These are phyloP conservation scores for Cyphomyrmex costatus DNA, from an alignment of 1,140 invertebrate genomes.

Conservation along the genomic window DNA sequence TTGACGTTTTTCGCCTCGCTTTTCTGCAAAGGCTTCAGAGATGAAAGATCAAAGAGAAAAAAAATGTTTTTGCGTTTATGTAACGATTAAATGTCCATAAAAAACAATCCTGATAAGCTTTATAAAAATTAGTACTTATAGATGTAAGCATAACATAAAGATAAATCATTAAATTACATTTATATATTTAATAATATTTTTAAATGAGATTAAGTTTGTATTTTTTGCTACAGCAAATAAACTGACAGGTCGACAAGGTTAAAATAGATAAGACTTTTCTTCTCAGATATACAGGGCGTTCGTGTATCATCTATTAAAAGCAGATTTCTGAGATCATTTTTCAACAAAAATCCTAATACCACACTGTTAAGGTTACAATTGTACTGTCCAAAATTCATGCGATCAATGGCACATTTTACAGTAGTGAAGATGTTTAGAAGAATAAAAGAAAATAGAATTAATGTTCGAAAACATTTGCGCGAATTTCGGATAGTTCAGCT, in stretches of 20 bases:
- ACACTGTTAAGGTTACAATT: no score
- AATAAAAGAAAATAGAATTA: no score
- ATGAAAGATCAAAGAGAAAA: not conserved
- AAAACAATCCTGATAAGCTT: not conserved
- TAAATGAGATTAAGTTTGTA: not conserved
- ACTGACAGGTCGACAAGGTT: not conserved
- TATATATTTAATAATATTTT: not conserved
- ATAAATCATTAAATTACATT: not conserved
- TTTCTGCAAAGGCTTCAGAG: not conserved
- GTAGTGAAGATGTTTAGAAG: no score
- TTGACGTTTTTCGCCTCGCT: not conserved
- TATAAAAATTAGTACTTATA: not conserved
- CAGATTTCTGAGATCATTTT: no score
- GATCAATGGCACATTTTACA: no score
- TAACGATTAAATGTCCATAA: not conserved
- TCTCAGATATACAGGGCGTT: not conserved
- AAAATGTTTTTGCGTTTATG: not conserved
- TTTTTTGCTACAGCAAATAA: not conserved
- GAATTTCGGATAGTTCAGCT: no score
- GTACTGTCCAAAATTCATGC: no score
- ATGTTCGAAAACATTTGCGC: no score
- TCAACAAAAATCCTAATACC: no score
- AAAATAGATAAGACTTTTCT: not conserved
- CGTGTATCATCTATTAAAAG: no score
- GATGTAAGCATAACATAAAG: not conserved